Evolutionary conservation across 2,888 invertebrate species (phyloP), one percentile per base, ranked within the genome.

Genomic region (Torymus auratus): DNA sequence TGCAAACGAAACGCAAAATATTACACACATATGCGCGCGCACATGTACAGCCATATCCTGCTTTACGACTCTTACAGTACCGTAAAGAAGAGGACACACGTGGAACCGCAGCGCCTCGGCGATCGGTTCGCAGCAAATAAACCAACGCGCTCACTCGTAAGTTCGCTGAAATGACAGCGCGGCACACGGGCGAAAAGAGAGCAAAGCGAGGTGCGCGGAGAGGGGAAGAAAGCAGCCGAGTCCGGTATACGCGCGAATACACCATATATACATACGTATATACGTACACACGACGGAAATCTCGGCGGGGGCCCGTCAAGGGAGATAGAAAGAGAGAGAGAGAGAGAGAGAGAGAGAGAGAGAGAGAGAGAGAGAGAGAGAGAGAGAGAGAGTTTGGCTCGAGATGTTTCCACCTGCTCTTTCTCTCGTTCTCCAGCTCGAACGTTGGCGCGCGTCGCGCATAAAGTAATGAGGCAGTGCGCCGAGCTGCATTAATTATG

Each of bases 151-250:
- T 28, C 28, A 28, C 28, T 74, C 78, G 73, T 79, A 79, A 79
- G 61, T 79, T 61, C 61, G 73, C 52, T 5, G 62, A 74, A 79
- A 79, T 79, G 79, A 74, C 79, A 79, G 69, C 12, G 62, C 17
- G 23, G 28, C 28, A 28, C 28, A 7, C 28, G 28, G 28, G 28
- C 28, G 28, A 28, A 28, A 28, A 28, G 28, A 28, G 28, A 28
- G 28, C 28, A 28, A 28, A 28, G 28, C 28, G 28, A 3, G 28
- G 28, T 28, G 28, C 28, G 28, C 5, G 5, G 28, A 7, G 28
- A 28, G 28, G 28, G 28, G 28, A 28, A 28, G 28, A 28, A 28
- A 28, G 28, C 28, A 28, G 3, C 28, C 28, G 28, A 28, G 28
- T 28, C 28, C 28, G 28, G 28, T 5, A 12, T 0, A 15, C 2